These are phyloP conservation scores for Falco berigora DNA, from an alignment of 2,797 vertebrate genomes.

Conservation along the genomic window DNA sequence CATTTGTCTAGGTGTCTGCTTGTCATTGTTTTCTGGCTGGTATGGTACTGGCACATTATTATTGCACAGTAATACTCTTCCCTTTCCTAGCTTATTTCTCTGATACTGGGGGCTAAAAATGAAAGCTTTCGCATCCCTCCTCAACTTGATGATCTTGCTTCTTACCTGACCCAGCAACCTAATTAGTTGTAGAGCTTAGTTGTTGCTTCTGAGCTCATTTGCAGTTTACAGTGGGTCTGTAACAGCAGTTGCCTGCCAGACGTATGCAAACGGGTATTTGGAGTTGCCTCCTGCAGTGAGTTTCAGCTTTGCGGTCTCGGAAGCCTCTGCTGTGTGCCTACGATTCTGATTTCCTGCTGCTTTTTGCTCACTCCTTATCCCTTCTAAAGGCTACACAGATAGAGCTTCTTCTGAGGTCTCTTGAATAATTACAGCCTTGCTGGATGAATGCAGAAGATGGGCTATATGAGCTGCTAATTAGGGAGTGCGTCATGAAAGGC, in stretches of 20 bases:
- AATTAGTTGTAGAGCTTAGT: not conserved
- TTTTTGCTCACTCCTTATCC: not conserved
- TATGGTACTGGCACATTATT: not conserved
- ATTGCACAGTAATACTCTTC: not conserved
- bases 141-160: not conserved
- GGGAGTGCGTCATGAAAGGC: not conserved
- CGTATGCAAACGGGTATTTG: not conserved
- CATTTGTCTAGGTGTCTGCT: not conserved
- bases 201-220: not conserved
- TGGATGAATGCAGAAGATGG: not conserved
- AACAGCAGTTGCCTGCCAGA: not conserved
- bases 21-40: not conserved
- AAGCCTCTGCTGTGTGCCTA: rapidly evolving
- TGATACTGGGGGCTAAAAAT: not conserved
- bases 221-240: not conserved
- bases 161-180: not conserved
- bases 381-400: not conserved
- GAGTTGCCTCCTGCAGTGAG: not conserved
- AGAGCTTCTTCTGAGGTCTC: not conserved
- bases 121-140: not conserved
- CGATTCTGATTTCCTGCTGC: not conserved
- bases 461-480: not conserved
- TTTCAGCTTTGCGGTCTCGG: not conserved
- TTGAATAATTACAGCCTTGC: too few species aligned
- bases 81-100: not conserved